These are phyloP conservation scores for Streblospio benedicti DNA, from an alignment of 1,140 invertebrate species.

Conservation along the genomic window DNA sequence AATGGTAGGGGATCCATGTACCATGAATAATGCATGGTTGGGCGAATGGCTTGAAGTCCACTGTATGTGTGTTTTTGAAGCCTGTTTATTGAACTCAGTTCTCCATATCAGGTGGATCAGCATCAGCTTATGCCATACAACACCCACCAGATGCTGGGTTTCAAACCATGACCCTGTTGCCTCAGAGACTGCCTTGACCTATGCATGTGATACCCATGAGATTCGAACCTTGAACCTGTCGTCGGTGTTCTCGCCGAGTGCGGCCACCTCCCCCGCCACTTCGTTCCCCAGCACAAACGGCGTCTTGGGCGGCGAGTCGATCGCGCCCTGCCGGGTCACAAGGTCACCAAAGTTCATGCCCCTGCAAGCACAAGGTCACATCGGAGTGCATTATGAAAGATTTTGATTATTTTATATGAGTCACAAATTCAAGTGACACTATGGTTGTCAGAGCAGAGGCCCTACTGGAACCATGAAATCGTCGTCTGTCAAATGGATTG, in stretches of 20 bases:
- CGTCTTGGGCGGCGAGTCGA: conserved; percentile 73
- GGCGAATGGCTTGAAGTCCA: too few species aligned
- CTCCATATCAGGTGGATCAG: too few species aligned
- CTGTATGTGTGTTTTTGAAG: too few species aligned
- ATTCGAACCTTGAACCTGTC: conserved; percentile 74
- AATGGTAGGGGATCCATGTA: too few species aligned
- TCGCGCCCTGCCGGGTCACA: conserved; percentile 73
- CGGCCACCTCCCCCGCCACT: conserved; percentile 73
- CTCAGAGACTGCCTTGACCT: too few species aligned
- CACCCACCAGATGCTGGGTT: too few species aligned
- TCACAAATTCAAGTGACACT: background rate
- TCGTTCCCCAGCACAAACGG: conserved; percentile 81
- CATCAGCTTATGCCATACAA: too few species aligned
- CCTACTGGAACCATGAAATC: background rate
- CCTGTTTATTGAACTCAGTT: too few species aligned
- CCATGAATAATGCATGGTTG: too few species aligned
- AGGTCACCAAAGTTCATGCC: conserved; percentile 57
- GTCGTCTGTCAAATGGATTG: background rate
- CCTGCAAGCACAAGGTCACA: conserved; percentile 33
- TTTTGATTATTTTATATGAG: background rate
- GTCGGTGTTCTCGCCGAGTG: conserved; percentile 71
- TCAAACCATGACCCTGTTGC: too few species aligned
- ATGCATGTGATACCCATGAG: too few species aligned
- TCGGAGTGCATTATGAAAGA: background rate
- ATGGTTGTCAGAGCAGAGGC: background rate